phyloP scores from a whole-genome alignment of 2,113 vertebrate species.

The Oophaga pumilio region DNA sequence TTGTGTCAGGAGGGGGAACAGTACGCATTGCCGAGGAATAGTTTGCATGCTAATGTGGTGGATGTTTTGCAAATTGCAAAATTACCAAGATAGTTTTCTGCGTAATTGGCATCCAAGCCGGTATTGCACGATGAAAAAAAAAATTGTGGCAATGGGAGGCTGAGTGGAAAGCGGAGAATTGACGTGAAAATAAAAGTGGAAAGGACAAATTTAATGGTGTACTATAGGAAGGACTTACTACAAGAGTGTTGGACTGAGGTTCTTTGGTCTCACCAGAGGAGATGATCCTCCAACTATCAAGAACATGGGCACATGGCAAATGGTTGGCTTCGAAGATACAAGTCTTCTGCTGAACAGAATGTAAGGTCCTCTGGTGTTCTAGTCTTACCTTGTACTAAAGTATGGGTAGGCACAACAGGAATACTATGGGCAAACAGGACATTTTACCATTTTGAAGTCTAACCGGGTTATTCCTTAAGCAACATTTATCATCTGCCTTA shows the following conservation, averaged over 20 bases:
- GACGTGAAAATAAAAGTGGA: background rate
- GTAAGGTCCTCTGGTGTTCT: too few species aligned
- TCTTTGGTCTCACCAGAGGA: background rate
- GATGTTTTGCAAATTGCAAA: conserved; percentile 5
- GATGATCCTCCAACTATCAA: background rate
- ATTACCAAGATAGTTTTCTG: conserved; percentile 2
- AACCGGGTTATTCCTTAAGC: too few species aligned
- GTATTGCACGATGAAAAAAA: background rate
- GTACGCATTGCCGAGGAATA: conserved; percentile 4
- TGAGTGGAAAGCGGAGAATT: background rate
- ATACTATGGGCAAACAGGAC: too few species aligned
- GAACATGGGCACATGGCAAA: background rate
- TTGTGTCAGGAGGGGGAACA: conserved; percentile 17
- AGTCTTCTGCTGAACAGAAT: background rate
- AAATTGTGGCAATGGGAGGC: background rate
- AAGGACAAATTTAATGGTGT: background rate
- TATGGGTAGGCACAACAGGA: too few species aligned
- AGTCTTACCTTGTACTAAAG: too few species aligned
- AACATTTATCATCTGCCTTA: too few species aligned
- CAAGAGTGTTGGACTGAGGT: background rate
- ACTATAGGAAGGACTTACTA: background rate
- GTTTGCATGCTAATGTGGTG: conserved; percentile 27
- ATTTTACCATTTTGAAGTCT: too few species aligned
- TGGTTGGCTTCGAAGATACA: too few species aligned
- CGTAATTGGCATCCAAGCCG: conserved; percentile 15